These are phyloP conservation scores for Phorcus lineatus DNA, from an alignment of 2,888 invertebrate genomes.

Conservation along the genomic window DNA sequence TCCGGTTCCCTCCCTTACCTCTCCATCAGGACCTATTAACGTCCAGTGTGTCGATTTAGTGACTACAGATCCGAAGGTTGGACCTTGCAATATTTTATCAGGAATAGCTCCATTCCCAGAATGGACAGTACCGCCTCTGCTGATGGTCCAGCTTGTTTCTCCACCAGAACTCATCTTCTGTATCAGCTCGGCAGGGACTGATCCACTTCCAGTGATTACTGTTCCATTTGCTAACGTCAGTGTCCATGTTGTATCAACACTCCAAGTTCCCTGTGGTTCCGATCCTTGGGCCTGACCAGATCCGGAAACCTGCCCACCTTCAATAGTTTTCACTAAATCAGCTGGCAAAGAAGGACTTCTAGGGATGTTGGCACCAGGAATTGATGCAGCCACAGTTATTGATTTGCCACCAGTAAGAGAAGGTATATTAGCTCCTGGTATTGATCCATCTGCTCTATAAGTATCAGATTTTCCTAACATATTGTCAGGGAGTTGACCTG, in stretches of 20 bases:
- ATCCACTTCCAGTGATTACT: slow-evolving; percentile 34
- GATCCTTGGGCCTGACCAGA: too few species aligned
- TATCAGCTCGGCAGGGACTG: slow-evolving; percentile 30
- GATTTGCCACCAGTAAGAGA: not conserved
- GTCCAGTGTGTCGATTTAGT: slow-evolving; percentile 27
- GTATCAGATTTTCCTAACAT: not conserved
- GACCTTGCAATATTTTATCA: not conserved
- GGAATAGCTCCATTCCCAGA: slow-evolving; percentile 10
- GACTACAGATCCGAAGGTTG: not conserved
- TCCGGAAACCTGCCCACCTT: too few species aligned
- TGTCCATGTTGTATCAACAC: slow-evolving; percentile 35
- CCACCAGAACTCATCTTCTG: slow-evolving; percentile 1
- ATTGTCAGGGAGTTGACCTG: not conserved
- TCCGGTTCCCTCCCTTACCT: slow-evolving; percentile 34
- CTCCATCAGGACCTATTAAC: slow-evolving; percentile 38
- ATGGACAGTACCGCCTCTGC: not conserved
- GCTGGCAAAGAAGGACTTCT: too few species aligned
- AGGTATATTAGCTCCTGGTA: not conserved
- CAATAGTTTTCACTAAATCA: too few species aligned
- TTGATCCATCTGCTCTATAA: not conserved
- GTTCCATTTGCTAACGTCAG: slow-evolving; percentile 37
- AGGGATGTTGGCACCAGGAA: slow-evolving; percentile 30
- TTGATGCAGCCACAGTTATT: slow-evolving; percentile 41
- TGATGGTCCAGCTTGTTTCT: slow-evolving; percentile 5
- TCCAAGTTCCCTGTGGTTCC: slow-evolving; percentile 13